These are phyloP conservation scores for Drosophila pectinifera DNA, from an alignment of 1,140 invertebrate species.

Conservation along the genomic window DNA sequence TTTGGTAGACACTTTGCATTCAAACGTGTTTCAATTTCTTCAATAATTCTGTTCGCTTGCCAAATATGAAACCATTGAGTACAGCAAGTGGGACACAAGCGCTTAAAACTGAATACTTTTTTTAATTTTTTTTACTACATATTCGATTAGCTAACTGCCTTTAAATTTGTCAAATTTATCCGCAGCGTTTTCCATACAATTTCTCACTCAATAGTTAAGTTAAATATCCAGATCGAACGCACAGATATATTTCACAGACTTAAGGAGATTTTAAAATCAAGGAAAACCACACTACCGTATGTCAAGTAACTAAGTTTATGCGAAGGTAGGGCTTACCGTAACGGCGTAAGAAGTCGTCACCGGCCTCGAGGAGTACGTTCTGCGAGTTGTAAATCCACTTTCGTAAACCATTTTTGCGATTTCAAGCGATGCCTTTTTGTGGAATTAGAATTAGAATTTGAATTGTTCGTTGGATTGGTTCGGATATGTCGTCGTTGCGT, in stretches of 20 bases:
- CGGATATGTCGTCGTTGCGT: conserved; percentile 65
- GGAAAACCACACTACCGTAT: conserved; percentile 62
- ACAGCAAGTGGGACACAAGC: conserved; percentile 76
- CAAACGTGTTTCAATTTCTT: conserved; percentile 85
- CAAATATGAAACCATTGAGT: conserved; percentile 51
- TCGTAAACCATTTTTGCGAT: conserved; percentile 92
- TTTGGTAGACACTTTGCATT: conserved; percentile 68
- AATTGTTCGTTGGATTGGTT: conserved; percentile 68
- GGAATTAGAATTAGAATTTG: conserved; percentile 38
- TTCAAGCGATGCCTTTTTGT: conserved; percentile 33
- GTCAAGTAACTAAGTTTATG: conserved; percentile 35
- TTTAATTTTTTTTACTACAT: conserved; percentile 32
- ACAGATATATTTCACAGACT: conserved; percentile 71
- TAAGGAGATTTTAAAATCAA: conserved; percentile 31
- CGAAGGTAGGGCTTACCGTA: conserved; percentile 88
- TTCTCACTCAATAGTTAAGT: not conserved
- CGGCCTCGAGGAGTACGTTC: conserved; percentile 90
- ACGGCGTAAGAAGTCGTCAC: conserved; percentile 90
- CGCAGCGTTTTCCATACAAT: conserved; percentile 20
- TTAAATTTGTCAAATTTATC: conserved; percentile 64
- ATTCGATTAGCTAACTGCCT: conserved; percentile 48
- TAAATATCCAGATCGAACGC: conserved; percentile 16
- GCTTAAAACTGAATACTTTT: conserved; percentile 44
- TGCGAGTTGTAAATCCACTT: conserved; percentile 94
- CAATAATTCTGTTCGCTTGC: conserved; percentile 55